Percentiles rank a stretch among this genome's conserved stretches.
phyloP scores from a whole-genome alignment of 2,888 invertebrate species.

The Mythimna pallens region DNA sequence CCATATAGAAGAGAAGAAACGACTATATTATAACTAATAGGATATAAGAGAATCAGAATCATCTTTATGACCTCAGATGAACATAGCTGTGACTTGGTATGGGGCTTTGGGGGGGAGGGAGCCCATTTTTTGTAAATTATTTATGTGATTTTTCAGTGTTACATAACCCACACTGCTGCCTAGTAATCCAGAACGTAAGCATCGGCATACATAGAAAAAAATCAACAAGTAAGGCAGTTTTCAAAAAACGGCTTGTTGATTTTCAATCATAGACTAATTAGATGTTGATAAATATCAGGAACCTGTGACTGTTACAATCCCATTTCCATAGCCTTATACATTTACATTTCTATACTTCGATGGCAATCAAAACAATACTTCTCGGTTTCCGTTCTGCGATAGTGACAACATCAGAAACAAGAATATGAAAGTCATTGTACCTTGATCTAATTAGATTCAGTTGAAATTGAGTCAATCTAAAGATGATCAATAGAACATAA shows the following conservation, averaged over 20 bases:
- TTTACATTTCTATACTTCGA: slow-evolving; percentile 6
- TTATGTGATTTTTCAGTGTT: too few species aligned
- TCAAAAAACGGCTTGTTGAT: neutral
- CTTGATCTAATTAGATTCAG: slow-evolving; percentile 63
- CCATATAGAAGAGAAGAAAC: too few species aligned
- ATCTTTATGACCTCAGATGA: neutral
- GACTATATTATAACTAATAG: too few species aligned
- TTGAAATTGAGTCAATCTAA: slow-evolving; percentile 51
- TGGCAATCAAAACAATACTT: slow-evolving; percentile 9
- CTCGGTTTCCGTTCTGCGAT: slow-evolving; percentile 6
- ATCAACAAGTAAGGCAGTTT: neutral
- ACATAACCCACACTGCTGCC: neutral
- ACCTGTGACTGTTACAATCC: slow-evolving; percentile 6
- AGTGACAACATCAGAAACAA: slow-evolving; percentile 14
- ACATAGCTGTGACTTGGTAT: neutral
- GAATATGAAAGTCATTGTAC: slow-evolving; percentile 42
- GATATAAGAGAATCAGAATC: neutral
- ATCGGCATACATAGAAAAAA: neutral
- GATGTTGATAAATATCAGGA: neutral
- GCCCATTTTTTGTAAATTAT: neutral
- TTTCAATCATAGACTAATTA: slow-evolving; percentile 3
- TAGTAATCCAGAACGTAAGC: neutral
- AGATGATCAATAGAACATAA: slow-evolving; percentile 49
- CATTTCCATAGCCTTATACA: neutral
- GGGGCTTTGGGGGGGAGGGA: neutral